These are phyloP conservation scores for Nothobranchius furzeri DNA, from an alignment of 2,113 vertebrate genomes.

Conservation along the genomic window DNA sequence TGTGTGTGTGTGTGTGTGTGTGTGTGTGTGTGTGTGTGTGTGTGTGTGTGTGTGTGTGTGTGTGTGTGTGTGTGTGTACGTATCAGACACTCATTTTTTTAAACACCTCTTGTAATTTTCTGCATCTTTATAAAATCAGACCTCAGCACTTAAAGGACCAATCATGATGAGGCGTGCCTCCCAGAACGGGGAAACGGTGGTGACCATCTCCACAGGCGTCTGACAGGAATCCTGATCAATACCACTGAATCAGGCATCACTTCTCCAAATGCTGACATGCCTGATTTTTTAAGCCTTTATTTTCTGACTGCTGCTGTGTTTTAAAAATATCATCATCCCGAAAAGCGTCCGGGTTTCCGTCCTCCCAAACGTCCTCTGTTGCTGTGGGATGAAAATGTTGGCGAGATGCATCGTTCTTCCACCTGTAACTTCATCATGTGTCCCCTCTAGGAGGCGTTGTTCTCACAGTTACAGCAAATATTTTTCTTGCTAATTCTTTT, in stretches of 20 bases:
- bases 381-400: conserved; percentile 18
- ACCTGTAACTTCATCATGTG: no score
- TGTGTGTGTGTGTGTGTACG: no score
- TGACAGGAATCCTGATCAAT: conserved; percentile 49
- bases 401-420: no score
- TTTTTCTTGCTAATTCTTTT: not conserved
- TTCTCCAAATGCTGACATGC: conserved; percentile 48
- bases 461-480: no score
- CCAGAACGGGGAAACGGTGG: conserved; percentile 10
- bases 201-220: conserved; percentile 37
- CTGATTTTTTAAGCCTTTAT: conserved; percentile 36
- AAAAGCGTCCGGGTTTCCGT: conserved; percentile 1
- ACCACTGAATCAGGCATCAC: conserved; percentile 25
- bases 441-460: no score
- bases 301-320: conserved; percentile 19
- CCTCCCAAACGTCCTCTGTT: conserved; percentile 15
- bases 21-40: not conserved
- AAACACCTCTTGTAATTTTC: conserved; percentile 31
- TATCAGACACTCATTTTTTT: conserved; percentile 16
- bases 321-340: not conserved
- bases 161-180: conserved; percentile 49
- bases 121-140: conserved; percentile 41
- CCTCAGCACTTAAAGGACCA: conserved; percentile 20
- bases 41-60: conserved; percentile 6
- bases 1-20: no score